A percentile compares a stretch with the other conserved stretches of the same genome.
These are phyloP conservation scores for Ambastaia sidthimunki DNA, from an alignment of 2,797 vertebrate species.

Conservation along the genomic window DNA sequence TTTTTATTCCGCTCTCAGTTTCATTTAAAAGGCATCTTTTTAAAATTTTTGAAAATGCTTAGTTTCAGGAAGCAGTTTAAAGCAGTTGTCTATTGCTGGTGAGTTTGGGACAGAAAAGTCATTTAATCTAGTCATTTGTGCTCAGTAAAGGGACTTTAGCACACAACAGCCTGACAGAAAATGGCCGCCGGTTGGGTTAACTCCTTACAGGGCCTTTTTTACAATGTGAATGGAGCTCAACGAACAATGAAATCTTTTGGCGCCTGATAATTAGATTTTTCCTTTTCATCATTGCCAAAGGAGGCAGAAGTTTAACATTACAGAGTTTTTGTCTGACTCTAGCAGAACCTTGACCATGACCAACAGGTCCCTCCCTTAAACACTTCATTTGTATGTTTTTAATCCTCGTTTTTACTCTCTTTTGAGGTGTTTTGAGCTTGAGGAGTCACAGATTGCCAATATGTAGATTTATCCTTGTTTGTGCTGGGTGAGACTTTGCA, in stretches of 20 bases:
- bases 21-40: conserved; percentile 21
- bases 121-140: conserved; percentile 67
- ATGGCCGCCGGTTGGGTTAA: conserved; percentile 72
- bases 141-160: conserved; percentile 56
- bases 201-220: conserved; percentile 70
- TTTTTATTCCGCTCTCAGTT: background rate
- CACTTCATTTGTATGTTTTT: background rate
- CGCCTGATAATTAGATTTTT: conserved; percentile 79
- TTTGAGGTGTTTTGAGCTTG: background rate
- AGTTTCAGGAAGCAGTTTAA: conserved; percentile 20
- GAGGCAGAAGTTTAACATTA: conserved; percentile 63
- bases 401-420: background rate
- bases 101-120: conserved; percentile 21
- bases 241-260: conserved; percentile 80
- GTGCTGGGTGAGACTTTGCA: background rate
- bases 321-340: conserved; percentile 22
- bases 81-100: conserved; percentile 7
- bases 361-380: conserved; percentile 50
- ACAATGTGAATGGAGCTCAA: conserved; percentile 77
- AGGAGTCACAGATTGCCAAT: background rate
- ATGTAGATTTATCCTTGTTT: background rate
- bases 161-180: conserved; percentile 68
- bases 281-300: conserved; percentile 33
- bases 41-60: background rate
- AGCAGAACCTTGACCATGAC: conserved; percentile 49